A percentile compares a stretch with the other conserved stretches of the same genome.
Evolutionary conservation across 1,140 invertebrate genomes (phyloP).

Genomic region (Drosophila arizonae): DNA sequence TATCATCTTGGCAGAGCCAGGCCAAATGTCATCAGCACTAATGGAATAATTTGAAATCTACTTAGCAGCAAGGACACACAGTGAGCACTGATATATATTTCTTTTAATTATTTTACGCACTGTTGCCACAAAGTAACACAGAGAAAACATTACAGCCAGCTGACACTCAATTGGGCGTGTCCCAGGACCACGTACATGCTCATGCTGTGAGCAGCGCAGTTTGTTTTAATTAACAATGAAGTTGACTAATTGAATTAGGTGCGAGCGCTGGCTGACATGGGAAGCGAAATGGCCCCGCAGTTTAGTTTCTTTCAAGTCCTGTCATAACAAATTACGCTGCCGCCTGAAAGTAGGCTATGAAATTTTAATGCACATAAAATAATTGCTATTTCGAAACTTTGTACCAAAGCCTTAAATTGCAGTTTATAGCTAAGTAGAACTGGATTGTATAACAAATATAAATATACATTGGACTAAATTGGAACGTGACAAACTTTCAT

Average conservation of each 20-base stretch:
- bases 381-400: background rate
- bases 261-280: slow-evolving; percentile 32
- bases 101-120: slow-evolving; percentile 78
- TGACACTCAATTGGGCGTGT: slow-evolving; percentile 42
- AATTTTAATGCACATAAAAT: slow-evolving; percentile 6
- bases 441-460: background rate
- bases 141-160: slow-evolving; percentile 43
- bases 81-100: slow-evolving; percentile 19
- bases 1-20: slow-evolving; percentile 28
- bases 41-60: slow-evolving; percentile 82
- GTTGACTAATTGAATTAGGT: slow-evolving; percentile 71
- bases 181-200: slow-evolving; percentile 20
- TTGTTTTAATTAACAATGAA: slow-evolving; percentile 68
- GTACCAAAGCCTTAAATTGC: no score
- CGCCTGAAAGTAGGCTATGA: slow-evolving; percentile 25
- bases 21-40: slow-evolving; percentile 76
- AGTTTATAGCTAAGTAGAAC: background rate
- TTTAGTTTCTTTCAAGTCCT: slow-evolving; percentile 1
- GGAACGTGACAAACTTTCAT: slow-evolving; percentile 77
- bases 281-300: slow-evolving; percentile 17
- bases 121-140: slow-evolving; percentile 51
- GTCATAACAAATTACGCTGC: background rate
- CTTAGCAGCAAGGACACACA: slow-evolving; percentile 57
- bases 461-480: slow-evolving; percentile 23
- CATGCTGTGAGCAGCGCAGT: slow-evolving; percentile 13